These are phyloP conservation scores for Drosophila subpulchrella DNA, from an alignment of 1,140 invertebrate genomes.

Conservation along the genomic window DNA sequence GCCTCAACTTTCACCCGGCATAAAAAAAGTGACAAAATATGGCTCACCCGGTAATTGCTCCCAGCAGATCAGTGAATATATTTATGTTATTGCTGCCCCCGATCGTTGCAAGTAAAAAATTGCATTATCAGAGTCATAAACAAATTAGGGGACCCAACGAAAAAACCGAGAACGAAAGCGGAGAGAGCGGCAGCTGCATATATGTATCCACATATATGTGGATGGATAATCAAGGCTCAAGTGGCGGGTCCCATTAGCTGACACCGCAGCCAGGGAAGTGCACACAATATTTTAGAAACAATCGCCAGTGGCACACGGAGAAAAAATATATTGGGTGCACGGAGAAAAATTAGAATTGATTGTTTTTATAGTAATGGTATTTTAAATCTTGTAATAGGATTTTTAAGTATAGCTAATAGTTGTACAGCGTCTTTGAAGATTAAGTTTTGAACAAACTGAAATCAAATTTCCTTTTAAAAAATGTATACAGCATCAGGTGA, in stretches of 20 bases:
- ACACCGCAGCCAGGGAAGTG: slow-evolving; percentile 56
- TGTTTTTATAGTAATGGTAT: no score
- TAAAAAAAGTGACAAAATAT: slow-evolving; percentile 76
- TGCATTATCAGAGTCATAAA: slow-evolving; percentile 78
- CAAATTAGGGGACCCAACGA: slow-evolving; percentile 64
- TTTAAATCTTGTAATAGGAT: no score
- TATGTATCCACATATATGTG: neutral
- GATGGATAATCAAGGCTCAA: slow-evolving; percentile 69
- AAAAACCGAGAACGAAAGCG: slow-evolving; percentile 19
- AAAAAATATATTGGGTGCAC: neutral
- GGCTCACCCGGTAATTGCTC: slow-evolving; percentile 77
- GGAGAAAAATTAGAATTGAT: neutral
- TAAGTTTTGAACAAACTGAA: no score
- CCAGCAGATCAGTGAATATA: slow-evolving; percentile 77
- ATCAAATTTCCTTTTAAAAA: no score
- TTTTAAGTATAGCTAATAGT: no score
- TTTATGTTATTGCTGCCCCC: slow-evolving; percentile 72
- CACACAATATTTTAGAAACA: slow-evolving; percentile 80
- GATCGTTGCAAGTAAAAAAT: slow-evolving; percentile 68
- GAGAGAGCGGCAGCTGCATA: slow-evolving; percentile 41
- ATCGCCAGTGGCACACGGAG: slow-evolving; percentile 37
- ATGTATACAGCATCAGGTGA: no score
- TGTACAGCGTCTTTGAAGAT: neutral
- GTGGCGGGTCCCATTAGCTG: slow-evolving; percentile 75
- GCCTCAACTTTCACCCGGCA: slow-evolving; percentile 74